Base-by-base conservation (phyloP, 2,888 invertebrate genomes). In the Melanotus villosus region DNA sequence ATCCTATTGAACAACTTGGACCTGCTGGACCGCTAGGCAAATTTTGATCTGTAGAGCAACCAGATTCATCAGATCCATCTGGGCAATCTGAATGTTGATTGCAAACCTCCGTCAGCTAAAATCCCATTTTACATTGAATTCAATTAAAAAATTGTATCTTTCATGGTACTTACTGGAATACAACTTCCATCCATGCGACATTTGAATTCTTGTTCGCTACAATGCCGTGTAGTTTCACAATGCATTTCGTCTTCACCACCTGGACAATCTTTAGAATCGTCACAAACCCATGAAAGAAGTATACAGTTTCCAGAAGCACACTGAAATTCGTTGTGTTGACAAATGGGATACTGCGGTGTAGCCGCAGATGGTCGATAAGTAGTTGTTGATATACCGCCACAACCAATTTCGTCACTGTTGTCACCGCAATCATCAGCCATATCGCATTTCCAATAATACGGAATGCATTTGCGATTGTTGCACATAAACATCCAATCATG, bases 391-490 rank as follows among this genome's bases (percentile, higher is more conserved):
- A 41, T 45, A 34, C 58, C 38, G 38, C 69, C 72, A 71, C 78
- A 76, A 23, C 91, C 92, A 0, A 88, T 73, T 80, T 95, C 95
- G 78, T 95, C 94, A 0, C 91, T 91, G 38, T 87, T 87, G 74
- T 94, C 93, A 0, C 89, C 91, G 74, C 94, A 94, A 77, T 94
- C 94, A 75, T 91, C 88, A 0, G 92, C 90, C 21, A 86, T 89
- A 78, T 94, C 94, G 79, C 94, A 94, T 72, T 92, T 90, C 94
- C 93, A 93, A 91, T 92, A 92, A 72, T 90, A 89, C 0, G 93
- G 93, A 47, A 93, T 87, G 78, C 93, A 93, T 80, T 90, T 90
- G 7, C 85, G 88, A 75, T 91, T 92, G 14, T 86, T 84, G 78
- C 94, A 94, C 75, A 87, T 89, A 80, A 92, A 94, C 93, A 93